These are phyloP conservation scores for Chironomus striatipennis DNA, from an alignment of 1,140 invertebrate species.

Conservation along the genomic window DNA sequence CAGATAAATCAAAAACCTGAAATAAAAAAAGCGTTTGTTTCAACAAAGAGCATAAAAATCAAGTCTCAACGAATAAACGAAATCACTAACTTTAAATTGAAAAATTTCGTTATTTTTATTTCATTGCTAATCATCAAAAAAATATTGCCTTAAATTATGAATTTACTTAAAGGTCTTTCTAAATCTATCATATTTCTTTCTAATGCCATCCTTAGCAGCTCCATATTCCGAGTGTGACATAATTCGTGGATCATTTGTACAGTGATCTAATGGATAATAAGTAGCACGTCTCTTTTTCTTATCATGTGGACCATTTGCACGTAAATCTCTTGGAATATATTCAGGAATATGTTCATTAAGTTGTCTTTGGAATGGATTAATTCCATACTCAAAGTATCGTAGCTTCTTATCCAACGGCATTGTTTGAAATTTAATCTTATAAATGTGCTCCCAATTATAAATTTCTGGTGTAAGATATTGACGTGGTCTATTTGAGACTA, in stretches of 20 bases:
- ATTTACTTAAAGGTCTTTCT: not conserved
- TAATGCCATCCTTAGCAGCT: not conserved
- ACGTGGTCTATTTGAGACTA: conserved; percentile 54
- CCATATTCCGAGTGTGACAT: conserved; percentile 25
- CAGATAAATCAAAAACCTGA: no score
- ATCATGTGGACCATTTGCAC: conserved; percentile 47
- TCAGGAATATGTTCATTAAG: conserved; percentile 53
- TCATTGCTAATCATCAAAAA: not conserved
- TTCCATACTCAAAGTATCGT: conserved; percentile 54
- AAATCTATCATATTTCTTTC: conserved; percentile 3
- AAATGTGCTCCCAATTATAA: conserved; percentile 68
- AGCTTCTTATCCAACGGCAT: conserved; percentile 54
- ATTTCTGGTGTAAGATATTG: conserved; percentile 53
- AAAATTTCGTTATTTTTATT: not conserved
- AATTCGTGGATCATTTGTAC: conserved; percentile 25
- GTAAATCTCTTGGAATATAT: conserved; percentile 56
- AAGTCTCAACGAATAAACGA: not conserved
- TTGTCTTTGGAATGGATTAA: conserved; percentile 48
- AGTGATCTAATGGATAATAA: conserved; percentile 47
- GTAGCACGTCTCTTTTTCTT: conserved; percentile 49
- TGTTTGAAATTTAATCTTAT: conserved; percentile 58
- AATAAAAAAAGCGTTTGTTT: not conserved
- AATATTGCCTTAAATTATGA: not conserved
- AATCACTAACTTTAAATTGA: not conserved
- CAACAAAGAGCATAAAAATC: not conserved